phyloP scores from a whole-genome alignment of 2,797 vertebrate genomes.

The Pangasius larnaudii region DNA sequence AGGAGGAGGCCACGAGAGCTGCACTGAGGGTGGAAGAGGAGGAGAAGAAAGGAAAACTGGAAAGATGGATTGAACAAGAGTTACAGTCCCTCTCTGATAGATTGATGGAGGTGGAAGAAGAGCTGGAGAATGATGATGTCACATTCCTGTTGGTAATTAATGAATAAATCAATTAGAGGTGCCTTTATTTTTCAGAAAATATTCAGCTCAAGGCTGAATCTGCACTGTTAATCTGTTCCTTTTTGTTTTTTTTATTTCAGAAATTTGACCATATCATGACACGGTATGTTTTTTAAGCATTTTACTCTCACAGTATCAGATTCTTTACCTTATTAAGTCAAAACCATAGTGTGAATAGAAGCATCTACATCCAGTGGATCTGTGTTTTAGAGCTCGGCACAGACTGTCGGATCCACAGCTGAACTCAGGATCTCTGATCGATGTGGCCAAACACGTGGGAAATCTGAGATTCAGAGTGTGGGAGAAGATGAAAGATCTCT shows the following conservation, averaged over 20 bases:
- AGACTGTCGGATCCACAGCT: slow-evolving; percentile 16
- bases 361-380: neutral
- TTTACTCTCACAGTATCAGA: neutral
- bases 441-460: slow-evolving; percentile 61
- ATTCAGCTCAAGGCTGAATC: neutral
- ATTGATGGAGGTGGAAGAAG: slow-evolving; percentile 47
- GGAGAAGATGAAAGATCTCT: slow-evolving; percentile 64
- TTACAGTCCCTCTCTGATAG: neutral
- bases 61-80: slow-evolving; percentile 51
- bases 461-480: slow-evolving; percentile 61
- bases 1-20: neutral
- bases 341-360: neutral
- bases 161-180: neutral
- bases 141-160: slow-evolving; percentile 52
- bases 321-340: neutral
- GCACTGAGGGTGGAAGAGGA: slow-evolving; percentile 27
- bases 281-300: slow-evolving; percentile 7
- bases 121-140: slow-evolving; percentile 44
- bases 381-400: slow-evolving; percentile 30
- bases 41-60: slow-evolving; percentile 47
- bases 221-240: neutral
- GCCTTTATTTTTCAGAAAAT: neutral
- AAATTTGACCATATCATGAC: neutral
- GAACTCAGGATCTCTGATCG: slow-evolving; percentile 49
- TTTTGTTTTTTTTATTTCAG: neutral